Evolutionary conservation across 1,140 invertebrate species (phyloP), one percentile per base, ranked within the genome.

Genomic region (Chironomus striatipennis): DNA sequence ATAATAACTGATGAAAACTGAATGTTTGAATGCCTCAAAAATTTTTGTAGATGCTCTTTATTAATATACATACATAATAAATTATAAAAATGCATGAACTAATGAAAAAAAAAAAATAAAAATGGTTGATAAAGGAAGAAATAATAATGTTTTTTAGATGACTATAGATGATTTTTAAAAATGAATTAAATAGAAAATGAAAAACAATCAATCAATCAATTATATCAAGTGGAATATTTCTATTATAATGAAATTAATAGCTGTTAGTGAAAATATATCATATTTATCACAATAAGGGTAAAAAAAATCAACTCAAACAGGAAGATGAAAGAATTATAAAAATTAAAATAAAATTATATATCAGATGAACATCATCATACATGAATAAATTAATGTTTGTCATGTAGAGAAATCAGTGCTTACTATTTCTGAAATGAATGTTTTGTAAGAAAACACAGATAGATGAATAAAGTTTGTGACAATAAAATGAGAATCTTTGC

Each of bases 371-470:
- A 12, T 57, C 15, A 47, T 47, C 47, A 15, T 57, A 12, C n/a
- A 57, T n/a, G n/a, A 57, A 15, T 57, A 15, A n/a, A 57, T 57
- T 5, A n/a, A 57, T 57, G 47, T 57, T 57, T n/a, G n/a, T 15
- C 47, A 34, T 57, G 47, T 57, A 57, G 47, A 57, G 4, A 57
- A 57, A 34, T 34, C n/a, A 57, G n/a, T 57, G n/a, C 9, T 57
- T n/a, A 57, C 47, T 57, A n/a, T n/a, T 57, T 57, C n/a, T n/a
- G n/a, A 57, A 57, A 57, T 57, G 47, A 57, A 57, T 57, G 47
- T 57, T 57, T 57, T 57, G 47, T 57, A 57, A 57, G 47, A 12
- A 57, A 57, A 57, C n/a, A 57, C 12, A 57, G 12, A 57, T 57
- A n/a, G 47, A 57, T n/a, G 47, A 57, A 57, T 57, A 57, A 57